Percentiles rank a stretch among this genome's conserved stretches.
phyloP scores from a whole-genome alignment of 2,888 invertebrate species.

The Penaeus monodon region DNA sequence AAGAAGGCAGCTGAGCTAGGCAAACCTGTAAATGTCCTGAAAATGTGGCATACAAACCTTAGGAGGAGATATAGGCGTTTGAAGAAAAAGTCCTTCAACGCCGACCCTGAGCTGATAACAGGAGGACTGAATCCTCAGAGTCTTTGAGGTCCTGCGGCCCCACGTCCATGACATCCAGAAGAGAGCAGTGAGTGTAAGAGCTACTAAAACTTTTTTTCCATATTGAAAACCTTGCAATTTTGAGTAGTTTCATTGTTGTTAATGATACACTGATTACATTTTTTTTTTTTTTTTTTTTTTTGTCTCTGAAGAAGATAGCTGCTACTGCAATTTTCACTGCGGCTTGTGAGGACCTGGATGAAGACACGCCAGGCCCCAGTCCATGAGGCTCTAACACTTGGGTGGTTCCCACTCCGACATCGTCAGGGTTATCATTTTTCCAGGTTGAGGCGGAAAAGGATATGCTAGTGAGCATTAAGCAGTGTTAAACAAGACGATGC shows the following conservation, averaged over 20 bases:
- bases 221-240: constrained; percentile 9
- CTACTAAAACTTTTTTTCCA: not conserved
- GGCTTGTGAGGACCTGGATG: constrained; percentile 10
- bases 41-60: constrained; percentile 11
- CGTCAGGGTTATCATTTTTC: no score
- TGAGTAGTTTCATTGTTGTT: constrained; percentile 17
- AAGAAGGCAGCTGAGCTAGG: constrained; percentile 30
- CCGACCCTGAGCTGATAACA: no score
- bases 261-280: constrained; percentile 18
- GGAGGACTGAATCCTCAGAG: constrained; percentile 13
- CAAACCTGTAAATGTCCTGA: constrained; percentile 25
- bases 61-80: constrained; percentile 20
- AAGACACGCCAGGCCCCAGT: not conserved
- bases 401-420: no score
- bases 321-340: no score
- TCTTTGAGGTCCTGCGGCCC: constrained; percentile 19
- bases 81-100: no score
- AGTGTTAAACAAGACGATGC: no score
- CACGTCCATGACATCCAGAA: constrained; percentile 23
- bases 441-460: no score
- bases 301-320: constrained; percentile 10
- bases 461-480: no score
- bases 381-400: no score
- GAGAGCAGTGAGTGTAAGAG: constrained; percentile 7
- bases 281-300: not conserved